Base-by-base conservation (phyloP, 2,113 vertebrate species). In the Chamaetylas fuelleborni region DNA sequence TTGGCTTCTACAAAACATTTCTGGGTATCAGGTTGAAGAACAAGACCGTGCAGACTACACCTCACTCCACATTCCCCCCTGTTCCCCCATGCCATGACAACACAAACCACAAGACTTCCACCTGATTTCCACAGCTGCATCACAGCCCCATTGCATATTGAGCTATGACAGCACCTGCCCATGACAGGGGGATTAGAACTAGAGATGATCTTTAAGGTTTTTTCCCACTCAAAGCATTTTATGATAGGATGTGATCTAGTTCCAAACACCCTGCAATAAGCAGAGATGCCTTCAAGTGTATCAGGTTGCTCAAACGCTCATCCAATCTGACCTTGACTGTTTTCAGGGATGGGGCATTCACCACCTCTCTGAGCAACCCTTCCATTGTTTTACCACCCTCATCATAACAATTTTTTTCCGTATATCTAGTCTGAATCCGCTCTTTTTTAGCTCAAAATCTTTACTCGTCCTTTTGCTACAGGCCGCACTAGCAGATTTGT, bases 81-180 rank as follows among this genome's bases (percentile, higher is more conserved):
- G 2, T 9, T 7, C 11, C 6, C 1, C 3, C 11, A 8, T 40
- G 11, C 20, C 17, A 6, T 45, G 19, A 45, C 47, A 53, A 22
- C n/a, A 53, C 28, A 40, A 81, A 40, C 24, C 45, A 53, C 24
- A 60, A 67, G 16, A 53, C 11, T n/a, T 53, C 13, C 29, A 14
- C 29, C 16, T 12, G 3, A 11, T 89, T 81, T 60, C n/a, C 2
- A 0, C 47, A 60, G 24, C 24, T 60, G n/a, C 17, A 34, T 28
- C 34, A 38, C 29, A 29, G 24, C 20, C 29, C 29, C 9, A 22
- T 61, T 12, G 4, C 24, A 45, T 45, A 25, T 1, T 60, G 19
- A 66, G 16, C 24, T 74, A 9, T 34, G 23, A 12, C 28, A 20
- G 24, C 8, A 60, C 7, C n/a, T 53, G 13, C 12, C 24, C 38